Base-by-base conservation (phyloP, 2,113 vertebrate species). In the Rissa tridactyla region DNA sequence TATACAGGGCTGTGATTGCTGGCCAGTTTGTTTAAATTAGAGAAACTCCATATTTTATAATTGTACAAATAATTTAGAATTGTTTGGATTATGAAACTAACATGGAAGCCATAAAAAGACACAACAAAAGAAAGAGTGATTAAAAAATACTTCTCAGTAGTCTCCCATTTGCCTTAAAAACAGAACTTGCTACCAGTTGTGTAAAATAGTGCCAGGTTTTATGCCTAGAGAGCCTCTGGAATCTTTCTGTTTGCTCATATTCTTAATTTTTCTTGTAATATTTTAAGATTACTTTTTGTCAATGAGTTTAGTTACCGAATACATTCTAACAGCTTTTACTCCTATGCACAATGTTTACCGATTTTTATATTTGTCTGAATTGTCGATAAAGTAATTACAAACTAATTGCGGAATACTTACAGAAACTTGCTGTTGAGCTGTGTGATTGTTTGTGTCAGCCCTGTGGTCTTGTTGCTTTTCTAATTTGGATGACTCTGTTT, bases 11-110 rank as follows among this genome's bases (percentile, higher is more conserved):
- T 96, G 20, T 64, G 72, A 81, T 86, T 97, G 47, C 82, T 97
- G 91, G 92, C 87, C 3, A 2, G 18, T 85, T 97, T 95, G 90
- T 96, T 95, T 82, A 96, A 95, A 93, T 86, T 96, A 83, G 82
- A 93, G 91, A 93, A 97, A 96, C 61, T 90, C 88, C 92, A 27
- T 88, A 91, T 98, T 97, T 97, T 96, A 95, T 93, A 96, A 78
- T 89, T 94, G 72, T 88, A 60, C 58, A 80, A 96, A 93, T 81
- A 95, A 90, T 11, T 79, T 89, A 38, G 18, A 76, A 42, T 52
- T 94, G 64, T 93, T 96, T 96, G 46, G 46, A 95, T 97, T 95
- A 90, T 84, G 70, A 96, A 98, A 85, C 78, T 86, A 90, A 84
- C 61, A 92, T 93, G 92, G 71, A 88, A 82, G 13, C 15, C 89